Percentiles rank a stretch among this genome's conserved stretches.
phyloP scores from a whole-genome alignment of 2,113 vertebrate species.

The Psophia crepitans region DNA sequence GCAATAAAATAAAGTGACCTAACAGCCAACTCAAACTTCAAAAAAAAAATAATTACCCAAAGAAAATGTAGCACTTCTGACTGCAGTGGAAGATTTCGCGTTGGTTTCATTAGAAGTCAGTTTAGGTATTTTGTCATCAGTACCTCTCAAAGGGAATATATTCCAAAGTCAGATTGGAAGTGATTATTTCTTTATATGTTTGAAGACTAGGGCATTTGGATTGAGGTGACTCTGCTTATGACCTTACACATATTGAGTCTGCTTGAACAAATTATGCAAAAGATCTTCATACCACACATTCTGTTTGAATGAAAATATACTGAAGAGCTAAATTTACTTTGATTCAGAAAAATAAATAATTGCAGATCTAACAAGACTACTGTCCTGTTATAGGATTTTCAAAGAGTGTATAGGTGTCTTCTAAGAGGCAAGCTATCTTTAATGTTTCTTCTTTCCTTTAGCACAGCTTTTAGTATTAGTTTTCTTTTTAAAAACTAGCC shows the following conservation, averaged over 20 bases:
- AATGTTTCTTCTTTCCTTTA: neutral
- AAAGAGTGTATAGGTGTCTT: neutral
- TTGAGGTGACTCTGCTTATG: neutral
- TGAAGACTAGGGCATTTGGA: neutral
- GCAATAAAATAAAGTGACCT: constrained; percentile 14
- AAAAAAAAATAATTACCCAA: neutral
- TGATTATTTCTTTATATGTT: neutral
- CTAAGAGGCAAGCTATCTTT: neutral
- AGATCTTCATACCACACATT: neutral
- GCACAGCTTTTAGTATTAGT: neutral
- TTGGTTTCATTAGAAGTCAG: neutral
- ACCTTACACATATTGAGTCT: neutral
- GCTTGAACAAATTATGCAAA: neutral
- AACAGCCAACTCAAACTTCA: neutral
- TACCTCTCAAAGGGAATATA: neutral
- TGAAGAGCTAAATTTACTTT: neutral
- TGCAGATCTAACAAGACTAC: neutral
- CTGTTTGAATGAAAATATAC: neutral
- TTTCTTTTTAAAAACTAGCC: neutral
- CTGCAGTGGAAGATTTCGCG: neutral
- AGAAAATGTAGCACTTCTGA: neutral
- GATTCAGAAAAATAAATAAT: neutral
- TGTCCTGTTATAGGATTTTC: neutral
- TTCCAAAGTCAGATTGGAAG: neutral
- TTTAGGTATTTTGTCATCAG: neutral